These are phyloP conservation scores for Cephalopterus ornatus DNA, from an alignment of 2,113 vertebrate species.

Conservation along the genomic window DNA sequence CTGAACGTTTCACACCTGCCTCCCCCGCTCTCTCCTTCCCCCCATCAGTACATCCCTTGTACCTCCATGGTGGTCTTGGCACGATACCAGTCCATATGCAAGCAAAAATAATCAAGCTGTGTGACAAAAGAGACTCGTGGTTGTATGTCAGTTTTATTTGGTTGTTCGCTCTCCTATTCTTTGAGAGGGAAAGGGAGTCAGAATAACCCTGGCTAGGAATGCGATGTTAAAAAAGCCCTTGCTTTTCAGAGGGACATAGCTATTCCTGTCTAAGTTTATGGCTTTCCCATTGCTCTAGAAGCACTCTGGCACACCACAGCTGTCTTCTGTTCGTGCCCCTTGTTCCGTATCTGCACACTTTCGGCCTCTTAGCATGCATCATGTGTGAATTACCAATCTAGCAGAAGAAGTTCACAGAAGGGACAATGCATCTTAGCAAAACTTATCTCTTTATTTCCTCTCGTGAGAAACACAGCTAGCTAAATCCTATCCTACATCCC, in stretches of 20 bases:
- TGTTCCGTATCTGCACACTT: background rate
- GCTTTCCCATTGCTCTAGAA: background rate
- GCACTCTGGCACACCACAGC: background rate
- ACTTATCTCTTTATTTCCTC: background rate
- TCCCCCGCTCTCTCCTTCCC: background rate
- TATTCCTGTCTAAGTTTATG: background rate
- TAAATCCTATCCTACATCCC: background rate
- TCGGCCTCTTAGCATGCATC: background rate
- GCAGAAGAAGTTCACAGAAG: conserved; percentile 32
- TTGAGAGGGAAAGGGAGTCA: background rate
- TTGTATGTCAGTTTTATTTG: conserved; percentile 40
- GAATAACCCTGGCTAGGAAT: background rate
- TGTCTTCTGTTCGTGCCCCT: background rate
- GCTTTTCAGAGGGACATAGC: background rate
- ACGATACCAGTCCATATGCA: background rate
- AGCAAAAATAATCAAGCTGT: conserved; percentile 9
- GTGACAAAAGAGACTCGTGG: background rate
- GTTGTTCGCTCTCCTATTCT: background rate
- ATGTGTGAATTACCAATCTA: background rate
- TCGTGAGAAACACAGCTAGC: background rate
- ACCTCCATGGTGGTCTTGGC: background rate
- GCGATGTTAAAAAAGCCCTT: background rate
- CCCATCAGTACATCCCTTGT: background rate
- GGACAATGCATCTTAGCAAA: background rate
- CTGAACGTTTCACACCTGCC: background rate